A percentile compares a stretch with the other conserved stretches of the same genome.
These are phyloP conservation scores for Caligus rogercresseyi DNA, from an alignment of 1,140 invertebrate genomes.

Conservation along the genomic window DNA sequence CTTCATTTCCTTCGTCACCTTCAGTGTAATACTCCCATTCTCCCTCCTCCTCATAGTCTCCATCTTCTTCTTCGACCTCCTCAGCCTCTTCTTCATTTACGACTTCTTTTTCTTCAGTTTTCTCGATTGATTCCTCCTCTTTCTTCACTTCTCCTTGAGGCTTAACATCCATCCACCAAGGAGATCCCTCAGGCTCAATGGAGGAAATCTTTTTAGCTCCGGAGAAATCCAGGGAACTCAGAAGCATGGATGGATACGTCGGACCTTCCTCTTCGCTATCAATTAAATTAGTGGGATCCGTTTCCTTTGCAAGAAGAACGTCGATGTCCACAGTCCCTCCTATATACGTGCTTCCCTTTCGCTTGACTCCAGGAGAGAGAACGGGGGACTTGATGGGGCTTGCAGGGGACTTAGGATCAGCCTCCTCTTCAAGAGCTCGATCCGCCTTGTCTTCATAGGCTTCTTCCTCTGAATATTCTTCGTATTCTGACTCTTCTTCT, in stretches of 20 bases:
- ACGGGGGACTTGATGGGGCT: not conserved
- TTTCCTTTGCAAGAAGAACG: conserved; percentile 1
- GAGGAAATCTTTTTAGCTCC: not conserved
- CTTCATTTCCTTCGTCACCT: conserved; percentile 4
- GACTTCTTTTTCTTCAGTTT: not conserved
- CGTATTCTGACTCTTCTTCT: conserved; percentile 8
- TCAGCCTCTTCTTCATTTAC: conserved; percentile 11
- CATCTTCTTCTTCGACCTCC: conserved; percentile 7
- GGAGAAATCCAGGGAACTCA: not conserved
- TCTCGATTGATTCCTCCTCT: not conserved
- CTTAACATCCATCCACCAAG: conserved; percentile 1
- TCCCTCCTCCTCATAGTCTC: conserved; percentile 4
- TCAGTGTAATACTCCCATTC: conserved; percentile 17
- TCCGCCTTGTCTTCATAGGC: conserved; percentile 13
- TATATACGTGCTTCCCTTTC: conserved; percentile 8
- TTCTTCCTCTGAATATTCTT: not conserved
- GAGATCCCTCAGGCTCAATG: not conserved
- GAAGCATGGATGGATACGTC: not conserved
- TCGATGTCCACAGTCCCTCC: conserved; percentile 15
- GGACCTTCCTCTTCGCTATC: not conserved
- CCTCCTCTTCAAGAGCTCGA: not conserved
- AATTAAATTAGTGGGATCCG: not conserved
- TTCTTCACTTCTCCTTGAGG: not conserved
- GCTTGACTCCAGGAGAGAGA: not conserved
- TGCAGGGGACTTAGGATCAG: not conserved